Evolutionary conservation across 2,797 vertebrate genomes (phyloP), one percentile per base, ranked within the genome.

Genomic region (Enteromius viviparus): DNA sequence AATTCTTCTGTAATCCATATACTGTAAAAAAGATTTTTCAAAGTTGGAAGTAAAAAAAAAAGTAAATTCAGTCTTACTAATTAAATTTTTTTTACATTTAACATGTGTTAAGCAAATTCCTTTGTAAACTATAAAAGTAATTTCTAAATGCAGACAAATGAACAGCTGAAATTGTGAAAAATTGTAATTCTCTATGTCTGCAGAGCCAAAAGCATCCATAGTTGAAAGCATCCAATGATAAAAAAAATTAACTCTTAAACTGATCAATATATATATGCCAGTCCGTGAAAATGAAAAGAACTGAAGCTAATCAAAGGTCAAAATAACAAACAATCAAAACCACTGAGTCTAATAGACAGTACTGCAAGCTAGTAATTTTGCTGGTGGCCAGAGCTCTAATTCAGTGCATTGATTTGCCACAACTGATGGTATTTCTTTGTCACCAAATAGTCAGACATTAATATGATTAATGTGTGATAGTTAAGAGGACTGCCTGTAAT

Each of bases 401-500:
- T 76, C 23, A 58, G 17, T 17, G 10, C 47, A 78, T 71, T 78
- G 72, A 84, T 84, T 84, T 84, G 53, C 70, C 45, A 62, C 42
- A 85, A 76, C 60, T 76, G 66, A 72, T 84, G 64, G 40, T 53
- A 82, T 78, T 85, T 55, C 49, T 82, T 74, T 84, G 81, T 64
- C 80, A 72, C 78, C 49, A 72, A 87, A 77, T 26, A 29, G 42
- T 62, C 32, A 14, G 68, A 76, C 85, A 85, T 85, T 85, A 26
- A 85, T 76, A 78, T 84, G 85, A 84, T 87, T 85, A 82, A 88
- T 88, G 70, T 15, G 14, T 79, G 32, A 60, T 64, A 42, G 78
- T 74, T 85, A 72, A 74, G 78, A 58, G 49, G 23, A 49, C 75
- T 2, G 17, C 75, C 75, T 84, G 70, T 70, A 60, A 83, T 85